Percentiles rank a stretch among this genome's conserved stretches.
Evolutionary conservation across 92 coral and sea anemone genomes (phyloP).

Genomic region (Porites cylindrica): DNA sequence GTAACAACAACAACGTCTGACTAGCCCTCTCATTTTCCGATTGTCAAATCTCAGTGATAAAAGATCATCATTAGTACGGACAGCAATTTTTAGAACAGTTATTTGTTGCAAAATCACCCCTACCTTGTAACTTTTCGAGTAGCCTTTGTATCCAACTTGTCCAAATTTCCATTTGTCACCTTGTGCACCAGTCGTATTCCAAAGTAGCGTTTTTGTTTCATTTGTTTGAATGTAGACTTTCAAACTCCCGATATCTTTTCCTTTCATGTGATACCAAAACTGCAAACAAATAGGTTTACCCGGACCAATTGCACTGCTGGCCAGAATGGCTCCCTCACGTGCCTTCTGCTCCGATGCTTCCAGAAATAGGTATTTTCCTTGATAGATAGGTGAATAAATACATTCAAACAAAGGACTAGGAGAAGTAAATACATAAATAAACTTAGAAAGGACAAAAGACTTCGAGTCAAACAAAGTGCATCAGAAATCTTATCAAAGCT

Average conservation of each 20-base stretch:
- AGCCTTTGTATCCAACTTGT: slow-evolving; percentile 58
- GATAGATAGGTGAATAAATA: background rate
- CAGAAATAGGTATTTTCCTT: slow-evolving; percentile 79
- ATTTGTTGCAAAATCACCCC: background rate
- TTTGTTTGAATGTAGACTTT: slow-evolving; percentile 53
- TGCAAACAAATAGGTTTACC: slow-evolving; percentile 64
- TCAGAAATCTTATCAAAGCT: no score
- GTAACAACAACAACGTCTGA: no score
- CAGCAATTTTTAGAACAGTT: no score
- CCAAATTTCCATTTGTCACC: slow-evolving; percentile 81
- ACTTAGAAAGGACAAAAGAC: no score
- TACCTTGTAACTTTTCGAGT: slow-evolving; percentile 7
- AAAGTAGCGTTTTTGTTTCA: slow-evolving; percentile 51
- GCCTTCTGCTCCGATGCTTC: slow-evolving; percentile 71
- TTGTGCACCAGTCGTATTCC: slow-evolving; percentile 68
- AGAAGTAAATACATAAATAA: no score
- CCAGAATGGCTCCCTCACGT: slow-evolving; percentile 62
- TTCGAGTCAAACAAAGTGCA: no score
- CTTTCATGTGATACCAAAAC: slow-evolving; percentile 93
- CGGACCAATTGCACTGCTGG: slow-evolving; percentile 35
- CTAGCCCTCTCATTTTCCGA: no score
- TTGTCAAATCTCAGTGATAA: no score
- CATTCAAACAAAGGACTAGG: background rate
- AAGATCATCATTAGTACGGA: no score
- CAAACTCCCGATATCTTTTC: slow-evolving; percentile 66